Evolutionary conservation across 2,113 vertebrate genomes (phyloP), one percentile per base, ranked within the genome.

Genomic region (Ctenodactylus gundi): DNA sequence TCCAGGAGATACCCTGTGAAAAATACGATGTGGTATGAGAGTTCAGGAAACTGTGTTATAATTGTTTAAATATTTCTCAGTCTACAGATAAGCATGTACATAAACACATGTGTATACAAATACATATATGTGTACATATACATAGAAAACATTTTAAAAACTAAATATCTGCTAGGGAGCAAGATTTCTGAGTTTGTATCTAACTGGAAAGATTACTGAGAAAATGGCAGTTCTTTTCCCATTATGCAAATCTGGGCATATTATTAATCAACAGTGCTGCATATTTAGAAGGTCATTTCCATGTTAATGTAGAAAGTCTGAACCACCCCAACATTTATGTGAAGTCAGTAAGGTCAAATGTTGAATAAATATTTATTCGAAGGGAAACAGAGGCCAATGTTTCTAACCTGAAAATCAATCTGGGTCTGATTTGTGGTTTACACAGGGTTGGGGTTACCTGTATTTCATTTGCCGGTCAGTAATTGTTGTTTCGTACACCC

Each of bases 301-400:
- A 96, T 65, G 36, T 85, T 88, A 95, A 94, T 86, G 31, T 76
- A 85, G 55, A 94, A 95, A 92, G 34, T 91, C 76, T 90, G 85
- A 96, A 80, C 77, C 81, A 92, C 4, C 10, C n/a, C 81, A 31
- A 96, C 95, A 90, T 94, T 85, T 93, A 34, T 55, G 77, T 92
- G 64, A 94, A 93, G 58, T 92, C 58, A 84, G 62, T 76, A 91
- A 88, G 91, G 88, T 94, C 82, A 95, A 93, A 94, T 91, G 82
- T 80, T 92, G 82, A 96, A 85, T 92, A 96, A 95, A 96, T 90
- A 91, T 88, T 94, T 94, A 94, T 88, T 95, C 73, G 95, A 75
- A 97, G 77, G 72, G 67, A 36, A 75, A 53, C 67, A 89, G 6
- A 93, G 73, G 49, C 91, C 85, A 76, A 20, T 85, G 49, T 58